Percentiles rank a stretch among this genome's conserved stretches.
These are phyloP conservation scores for Anoncus sp. DNA, from an alignment of 2,888 invertebrate genomes.

Conservation along the genomic window DNA sequence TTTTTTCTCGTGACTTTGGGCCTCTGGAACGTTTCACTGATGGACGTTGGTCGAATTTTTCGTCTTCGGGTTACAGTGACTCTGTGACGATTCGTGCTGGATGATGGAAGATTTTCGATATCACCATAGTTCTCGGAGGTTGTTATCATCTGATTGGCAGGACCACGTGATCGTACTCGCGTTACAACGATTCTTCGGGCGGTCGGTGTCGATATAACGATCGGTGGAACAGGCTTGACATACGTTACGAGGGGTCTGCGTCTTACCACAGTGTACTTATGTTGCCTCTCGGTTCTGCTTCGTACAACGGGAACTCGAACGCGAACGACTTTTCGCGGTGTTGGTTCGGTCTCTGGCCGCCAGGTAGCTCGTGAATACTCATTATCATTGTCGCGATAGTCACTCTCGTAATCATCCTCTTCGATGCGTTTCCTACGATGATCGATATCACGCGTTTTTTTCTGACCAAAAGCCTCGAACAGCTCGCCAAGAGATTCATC, in stretches of 20 bases:
- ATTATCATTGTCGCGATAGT: constrained; percentile 37
- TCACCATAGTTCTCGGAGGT: constrained; percentile 51
- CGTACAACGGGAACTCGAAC: constrained; percentile 80
- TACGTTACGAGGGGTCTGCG: constrained; percentile 76
- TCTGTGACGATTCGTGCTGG: constrained; percentile 71
- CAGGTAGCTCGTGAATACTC: constrained; percentile 22
- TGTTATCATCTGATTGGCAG: constrained; percentile 55
- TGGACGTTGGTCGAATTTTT: constrained; percentile 74
- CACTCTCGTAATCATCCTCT: constrained; percentile 46
- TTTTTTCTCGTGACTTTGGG: constrained; percentile 79
- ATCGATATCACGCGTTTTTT: constrained; percentile 59
- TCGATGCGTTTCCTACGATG: constrained; percentile 43
- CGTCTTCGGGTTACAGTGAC: constrained; percentile 80
- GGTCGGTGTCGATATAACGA: constrained; percentile 53
- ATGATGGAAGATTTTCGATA: constrained; percentile 15
- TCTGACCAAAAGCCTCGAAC: constrained; percentile 65
- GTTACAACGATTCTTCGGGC: constrained; percentile 78
- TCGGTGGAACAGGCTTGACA: constrained; percentile 61
- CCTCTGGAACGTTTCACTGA: constrained; percentile 54
- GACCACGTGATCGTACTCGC: constrained; percentile 72
- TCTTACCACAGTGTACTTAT: constrained; percentile 79
- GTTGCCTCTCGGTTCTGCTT: constrained; percentile 74
- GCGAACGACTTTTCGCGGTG: constrained; percentile 78
- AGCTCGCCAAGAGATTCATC: constrained; percentile 64
- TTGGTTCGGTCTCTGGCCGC: constrained; percentile 57